Evolutionary conservation across 2,888 invertebrate species (phyloP), one percentile per base, ranked within the genome.

Genomic region (Agonopterix arenella): DNA sequence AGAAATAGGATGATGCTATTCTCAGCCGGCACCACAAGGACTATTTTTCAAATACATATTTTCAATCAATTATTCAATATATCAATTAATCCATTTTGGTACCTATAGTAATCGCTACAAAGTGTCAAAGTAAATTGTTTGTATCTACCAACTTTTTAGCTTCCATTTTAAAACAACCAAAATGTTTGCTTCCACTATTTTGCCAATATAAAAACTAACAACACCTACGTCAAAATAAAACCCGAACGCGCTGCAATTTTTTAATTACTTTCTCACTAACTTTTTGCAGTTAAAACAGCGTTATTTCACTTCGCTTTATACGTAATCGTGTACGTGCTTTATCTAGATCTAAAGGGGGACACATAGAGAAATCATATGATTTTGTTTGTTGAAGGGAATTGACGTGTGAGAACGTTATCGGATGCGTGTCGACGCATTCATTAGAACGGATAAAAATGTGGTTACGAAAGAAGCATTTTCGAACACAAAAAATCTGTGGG

Each of bases 321-420:
- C 11, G 28, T 45, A 45, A 45, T 45, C 36, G 36, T 45, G 40
- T n/a, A n/a, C 48, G 44, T 48, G 48, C 11, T 36, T 44, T 48
- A 48, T 48, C 48, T 44, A 10, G 5, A 43, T 43, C 48, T 36
- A 11, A 4, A n/a, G 40, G 40, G 40, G n/a, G 40, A 40, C 43
- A 48, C 36, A 48, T 48, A 11, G 48, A 48, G 43, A 48, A 36
- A 36, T 36, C 43, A 43, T 18, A 36, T 45, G 11, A 9, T 9
- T 44, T 18, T 45, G 45, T 45, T 45, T 45, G 45, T 36, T 10
- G 36, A 45, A 7, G 11, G 36, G 28, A 45, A 28, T 36, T 18
- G 45, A 45, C 45, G 45, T 45, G 8, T 36, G 36, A 36, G 11
- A 28, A 36, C 11, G 36, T 44, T 44, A 44, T 45, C n/a, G 40